Evolutionary conservation across 2,113 vertebrate genomes (phyloP), one percentile per base, ranked within the genome.

Genomic region (Accipiter virgatus): DNA sequence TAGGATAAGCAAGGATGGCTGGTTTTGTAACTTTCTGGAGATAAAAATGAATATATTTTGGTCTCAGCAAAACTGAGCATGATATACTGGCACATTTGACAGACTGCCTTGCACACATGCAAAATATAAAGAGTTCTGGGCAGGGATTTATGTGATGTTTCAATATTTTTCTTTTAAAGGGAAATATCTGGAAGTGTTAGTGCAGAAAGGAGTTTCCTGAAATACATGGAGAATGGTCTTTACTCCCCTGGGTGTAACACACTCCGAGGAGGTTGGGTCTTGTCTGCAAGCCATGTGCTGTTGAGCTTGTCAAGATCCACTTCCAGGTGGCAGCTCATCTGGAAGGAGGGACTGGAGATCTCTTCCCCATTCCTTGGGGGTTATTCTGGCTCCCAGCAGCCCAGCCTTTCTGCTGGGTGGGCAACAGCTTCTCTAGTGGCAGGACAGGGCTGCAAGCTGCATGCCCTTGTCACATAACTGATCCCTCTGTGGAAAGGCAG

Each of bases 281-380:
- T 17, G 31, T 55, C 71, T 81, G 48, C 29, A 9, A 67, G 17
- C 38, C 70, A 23, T 5, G 17, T 34, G 47, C 40, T 84, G 12
- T 61, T 67, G 68, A 48, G n/a, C 19, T 68, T 6, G 0, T 65
- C 58, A 47, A 59, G 52, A 20, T n/a, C n/a, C 42, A 8, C 7
- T 3, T 47, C 3, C 48, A 88, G 75, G 20, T 10, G 36, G 29
- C 31, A 61, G 10, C 43, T 86, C 34, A 17, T 25, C 27, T 65
- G 0, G 0, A n/a, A 70, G 29, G 31, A 72, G 45, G 32, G 13
- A 6, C 34, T 0, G 0, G 55, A 36, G 19, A 23, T 25, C 50
- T 74, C 17, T 17, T n/a, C n/a, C 42, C 36, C 1, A 0, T 58
- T 75, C 52, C 47, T 2, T 34, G 14, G 25, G 40, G 8, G 8